Base-by-base conservation (phyloP, 92 coral and sea anemone species). In the Nematostella vectensis region DNA sequence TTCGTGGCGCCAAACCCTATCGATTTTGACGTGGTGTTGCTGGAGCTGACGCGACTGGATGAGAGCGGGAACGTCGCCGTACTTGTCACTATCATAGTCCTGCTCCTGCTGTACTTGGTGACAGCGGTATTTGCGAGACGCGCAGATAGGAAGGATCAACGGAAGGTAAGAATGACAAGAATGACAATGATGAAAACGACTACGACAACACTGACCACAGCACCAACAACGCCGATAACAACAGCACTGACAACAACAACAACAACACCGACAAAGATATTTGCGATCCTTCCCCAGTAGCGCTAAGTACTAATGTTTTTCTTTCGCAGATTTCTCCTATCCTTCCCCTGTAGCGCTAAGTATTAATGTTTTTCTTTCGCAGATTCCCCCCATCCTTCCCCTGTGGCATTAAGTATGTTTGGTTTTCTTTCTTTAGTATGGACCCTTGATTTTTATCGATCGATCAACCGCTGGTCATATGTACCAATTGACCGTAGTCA, bases 21-120 rank as follows among this genome's bases (percentile, higher is more conserved):
- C 48, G 95, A 85, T 57, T 80, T 80, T 67, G 65, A 65, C 47
- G 81, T 68, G 26, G 88, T 80, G 50, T 58, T 80, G 47, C 53
- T 43, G 1, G 84, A 80, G 27, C 75, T 85, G 8, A 13, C 22
- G 21, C 70, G 77, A 28, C 83, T 85, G 9, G 75, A 61, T 25
- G 74, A 85, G 55, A 74, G 83, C 36, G 80, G 80, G 20, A 85
- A 85, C 57, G 60, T 85, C 1, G 88, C 81, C 20, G 95, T 85
- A 4, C 64, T 85, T 17, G 2, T 55, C 31, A 44, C 95, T 6
- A 71, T 85, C 9, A 16, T 75, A 2, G 64, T 68, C 13, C 73
- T 70, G 16, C 39, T 85, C 10, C 40, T 80, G 17, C 18, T 85
- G 21, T 80, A 85, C 57, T 1, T 80, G 2, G 64, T 85, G 3